A percentile compares a stretch with the other conserved stretches of the same genome.
These are phyloP conservation scores for Cryptoprocta ferox DNA, from an alignment of 2,797 vertebrate genomes.

Conservation along the genomic window DNA sequence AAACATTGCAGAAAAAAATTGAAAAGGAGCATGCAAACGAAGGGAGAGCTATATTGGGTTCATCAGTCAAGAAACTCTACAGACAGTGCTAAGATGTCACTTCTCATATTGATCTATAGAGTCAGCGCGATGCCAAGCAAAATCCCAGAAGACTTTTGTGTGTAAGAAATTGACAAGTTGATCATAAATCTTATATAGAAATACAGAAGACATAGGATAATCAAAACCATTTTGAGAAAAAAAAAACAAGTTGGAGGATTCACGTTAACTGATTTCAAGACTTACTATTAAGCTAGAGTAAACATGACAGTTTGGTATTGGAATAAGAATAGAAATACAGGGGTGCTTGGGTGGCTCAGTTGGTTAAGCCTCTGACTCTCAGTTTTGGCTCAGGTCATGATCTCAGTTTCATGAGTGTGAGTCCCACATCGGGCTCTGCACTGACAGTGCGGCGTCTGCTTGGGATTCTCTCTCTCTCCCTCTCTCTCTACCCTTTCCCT, in stretches of 20 bases:
- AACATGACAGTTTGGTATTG: not conserved
- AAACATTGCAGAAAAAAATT: not conserved
- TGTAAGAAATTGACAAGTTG: not conserved
- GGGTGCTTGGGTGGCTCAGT: too few relatives aligned
- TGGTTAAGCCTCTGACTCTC: too few relatives aligned
- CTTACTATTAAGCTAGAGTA: not conserved
- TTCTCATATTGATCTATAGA: not conserved
- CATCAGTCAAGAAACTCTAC: not conserved
- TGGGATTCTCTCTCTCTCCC: too few relatives aligned
- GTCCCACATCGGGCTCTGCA: too few relatives aligned
- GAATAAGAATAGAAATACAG: not conserved
- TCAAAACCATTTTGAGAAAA: not conserved
- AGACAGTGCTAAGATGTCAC: not conserved
- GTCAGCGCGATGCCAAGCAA: not conserved
- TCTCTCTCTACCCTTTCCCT: too few relatives aligned
- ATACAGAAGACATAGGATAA: not conserved
- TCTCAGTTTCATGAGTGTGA: too few relatives aligned
- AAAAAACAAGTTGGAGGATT: not conserved
- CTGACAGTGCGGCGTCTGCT: too few relatives aligned
- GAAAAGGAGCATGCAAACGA: not conserved
- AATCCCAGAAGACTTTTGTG: not conserved
- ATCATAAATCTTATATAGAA: not conserved
- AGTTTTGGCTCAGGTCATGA: too few relatives aligned
- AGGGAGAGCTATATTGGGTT: not conserved
- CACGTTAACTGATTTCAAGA: not conserved